Evolutionary conservation across 2,888 invertebrate species (phyloP), one percentile per base, ranked within the genome.

Genomic region (Epinotia bilunana): DNA sequence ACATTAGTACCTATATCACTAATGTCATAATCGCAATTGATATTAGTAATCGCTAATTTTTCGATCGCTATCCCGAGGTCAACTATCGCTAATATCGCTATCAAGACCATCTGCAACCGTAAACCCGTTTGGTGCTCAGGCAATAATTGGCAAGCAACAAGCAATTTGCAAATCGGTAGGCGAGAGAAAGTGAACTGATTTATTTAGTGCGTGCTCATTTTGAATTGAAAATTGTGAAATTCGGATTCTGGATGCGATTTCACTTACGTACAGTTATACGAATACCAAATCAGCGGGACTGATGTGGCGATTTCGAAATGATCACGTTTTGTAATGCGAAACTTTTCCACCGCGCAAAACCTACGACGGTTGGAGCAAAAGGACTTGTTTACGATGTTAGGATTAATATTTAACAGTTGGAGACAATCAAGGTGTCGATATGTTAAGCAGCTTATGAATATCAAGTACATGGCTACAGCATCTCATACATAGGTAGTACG

Each of bases 401-500:
- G 79, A 87, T 91, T 85, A 90, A 92, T 92, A 93, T 93, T 91
- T 86, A 92, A 87, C 85, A 89, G 39, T 9, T 9, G 86, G 84
- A 85, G 81, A 84, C 80, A 86, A 88, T 86, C 87, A 87, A 88
- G 87, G 86, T 85, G 85, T 88, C 83, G 81, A 78, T 85, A 85
- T 86, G 85, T 84, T 84, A 84, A 86, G 83, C 77, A 87, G 83
- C 86, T 87, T 87, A 89, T 91, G 88, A 92, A 92, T 91, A 88
- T 88, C 88, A 88, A 91, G 80, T 82, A 83, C 84, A 88, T 87
- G 83, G 78, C 80, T 80, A 83, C 79, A 79, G 82, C 83, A 82
- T 84, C 85, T 90, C 86, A 85, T 86, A 82, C 86, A 90, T 90
- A 83, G 60, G 20, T 63, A 28, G 49, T 43, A 64, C 49, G 46